A percentile compares a stretch with the other conserved stretches of the same genome.
Conservation (phyloP, 2,888 invertebrate species). For the Griposia aprilina region DNA sequence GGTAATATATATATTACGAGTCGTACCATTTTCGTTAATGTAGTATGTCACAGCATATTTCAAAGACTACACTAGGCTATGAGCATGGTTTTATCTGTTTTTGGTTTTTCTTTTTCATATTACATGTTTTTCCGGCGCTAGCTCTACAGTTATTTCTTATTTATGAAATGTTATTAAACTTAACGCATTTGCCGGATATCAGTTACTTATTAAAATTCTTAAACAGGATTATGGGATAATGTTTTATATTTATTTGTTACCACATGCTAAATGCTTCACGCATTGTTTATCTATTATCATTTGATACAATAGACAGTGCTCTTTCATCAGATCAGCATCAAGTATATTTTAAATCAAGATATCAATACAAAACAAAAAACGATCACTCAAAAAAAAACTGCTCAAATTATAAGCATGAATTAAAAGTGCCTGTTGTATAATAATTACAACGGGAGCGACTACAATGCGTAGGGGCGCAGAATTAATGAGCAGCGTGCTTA, state of each 20-base stretch:
- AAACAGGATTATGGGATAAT: not conserved
- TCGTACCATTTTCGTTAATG: not conserved
- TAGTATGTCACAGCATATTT: constrained; percentile 10
- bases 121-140: not conserved
- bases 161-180: not conserved
- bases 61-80: not conserved
- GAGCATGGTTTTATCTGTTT: constrained; percentile 16
- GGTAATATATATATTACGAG: constrained; percentile 15
- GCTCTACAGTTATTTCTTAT: too few relatives aligned
- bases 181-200: not conserved
- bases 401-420: constrained; percentile 50
- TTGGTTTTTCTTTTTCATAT: constrained; percentile 30
- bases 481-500: constrained; percentile 77
- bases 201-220: not conserved
- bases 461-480: constrained; percentile 79
- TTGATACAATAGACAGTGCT: not conserved
- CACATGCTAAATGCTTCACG: not conserved
- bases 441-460: constrained; percentile 78
- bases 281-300: not conserved
- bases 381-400: constrained; percentile 3
- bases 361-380: not conserved
- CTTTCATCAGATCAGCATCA: not conserved
- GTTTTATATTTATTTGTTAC: not conserved
- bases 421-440: constrained; percentile 64
- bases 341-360: not conserved